Evolutionary conservation across 2,797 vertebrate species (phyloP).

Genomic region (Bufotes viridis): DNA sequence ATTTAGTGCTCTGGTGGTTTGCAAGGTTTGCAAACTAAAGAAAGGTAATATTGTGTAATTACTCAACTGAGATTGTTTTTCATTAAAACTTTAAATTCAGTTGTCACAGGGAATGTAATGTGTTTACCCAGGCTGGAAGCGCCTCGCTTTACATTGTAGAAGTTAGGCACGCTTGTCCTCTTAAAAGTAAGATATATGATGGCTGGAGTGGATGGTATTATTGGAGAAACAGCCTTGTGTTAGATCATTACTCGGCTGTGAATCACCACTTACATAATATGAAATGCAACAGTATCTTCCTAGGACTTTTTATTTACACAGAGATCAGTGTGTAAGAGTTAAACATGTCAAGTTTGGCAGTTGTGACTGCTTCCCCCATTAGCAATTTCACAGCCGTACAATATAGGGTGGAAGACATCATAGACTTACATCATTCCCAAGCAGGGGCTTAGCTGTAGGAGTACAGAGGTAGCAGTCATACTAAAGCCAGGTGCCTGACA

Average conservation of each 20-base stretch:
- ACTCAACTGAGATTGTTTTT: slow-evolving; percentile 60
- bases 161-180: slow-evolving; percentile 42
- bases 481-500: not conserved
- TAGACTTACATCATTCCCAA: not conserved
- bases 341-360: not conserved
- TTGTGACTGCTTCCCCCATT: not conserved
- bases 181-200: slow-evolving; percentile 54
- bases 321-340: not conserved
- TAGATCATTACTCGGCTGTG: slow-evolving; percentile 25
- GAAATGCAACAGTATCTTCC: not conserved
- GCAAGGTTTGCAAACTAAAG: slow-evolving; percentile 65
- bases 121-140: slow-evolving; percentile 58
- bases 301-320: not conserved
- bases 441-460: not conserved
- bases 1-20: slow-evolving; percentile 64
- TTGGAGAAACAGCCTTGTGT: slow-evolving; percentile 7
- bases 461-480: not conserved
- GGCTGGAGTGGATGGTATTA: slow-evolving; percentile 22
- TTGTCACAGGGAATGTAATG: slow-evolving; percentile 62
- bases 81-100: slow-evolving; percentile 63
- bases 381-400: not conserved
- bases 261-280: not conserved
- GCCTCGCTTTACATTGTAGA: slow-evolving; percentile 23
- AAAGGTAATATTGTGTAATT: slow-evolving; percentile 67
- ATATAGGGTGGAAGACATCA: not conserved